Percentiles rank a stretch among this genome's conserved stretches.
Evolutionary conservation across 2,113 vertebrate species (phyloP).

Genomic region (Crocuta crocuta): DNA sequence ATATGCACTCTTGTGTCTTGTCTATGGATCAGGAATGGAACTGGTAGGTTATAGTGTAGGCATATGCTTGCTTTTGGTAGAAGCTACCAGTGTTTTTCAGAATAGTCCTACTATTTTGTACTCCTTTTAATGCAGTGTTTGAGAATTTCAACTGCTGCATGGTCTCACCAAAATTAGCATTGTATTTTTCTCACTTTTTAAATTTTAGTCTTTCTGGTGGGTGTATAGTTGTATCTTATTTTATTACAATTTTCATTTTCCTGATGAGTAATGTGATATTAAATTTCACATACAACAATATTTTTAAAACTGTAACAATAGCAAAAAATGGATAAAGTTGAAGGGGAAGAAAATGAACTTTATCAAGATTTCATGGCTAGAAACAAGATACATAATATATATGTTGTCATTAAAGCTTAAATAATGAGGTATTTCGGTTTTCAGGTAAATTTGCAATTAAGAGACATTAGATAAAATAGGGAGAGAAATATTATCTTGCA

Average conservation of each 20-base stretch:
- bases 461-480: neutral
- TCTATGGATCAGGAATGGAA: neutral
- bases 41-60: neutral
- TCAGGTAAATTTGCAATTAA: slow-evolving; percentile 28
- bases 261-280: neutral
- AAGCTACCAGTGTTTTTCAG: neutral
- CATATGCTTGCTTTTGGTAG: neutral
- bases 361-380: neutral
- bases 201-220: neutral
- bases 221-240: neutral
- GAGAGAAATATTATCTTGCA: neutral
- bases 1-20: neutral
- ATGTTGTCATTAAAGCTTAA: neutral
- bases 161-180: neutral
- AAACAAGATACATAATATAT: neutral
- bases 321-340: neutral
- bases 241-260: neutral
- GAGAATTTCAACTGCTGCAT: neutral
- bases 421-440: neutral
- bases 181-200: neutral
- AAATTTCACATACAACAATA: neutral
- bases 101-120: neutral
- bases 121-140: neutral
- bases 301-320: neutral
- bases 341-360: slow-evolving; percentile 13